Percentiles rank a stretch among this genome's conserved stretches.
Conservation (phyloP, 1,140 invertebrate species). For the Drosophila obscura region DNA sequence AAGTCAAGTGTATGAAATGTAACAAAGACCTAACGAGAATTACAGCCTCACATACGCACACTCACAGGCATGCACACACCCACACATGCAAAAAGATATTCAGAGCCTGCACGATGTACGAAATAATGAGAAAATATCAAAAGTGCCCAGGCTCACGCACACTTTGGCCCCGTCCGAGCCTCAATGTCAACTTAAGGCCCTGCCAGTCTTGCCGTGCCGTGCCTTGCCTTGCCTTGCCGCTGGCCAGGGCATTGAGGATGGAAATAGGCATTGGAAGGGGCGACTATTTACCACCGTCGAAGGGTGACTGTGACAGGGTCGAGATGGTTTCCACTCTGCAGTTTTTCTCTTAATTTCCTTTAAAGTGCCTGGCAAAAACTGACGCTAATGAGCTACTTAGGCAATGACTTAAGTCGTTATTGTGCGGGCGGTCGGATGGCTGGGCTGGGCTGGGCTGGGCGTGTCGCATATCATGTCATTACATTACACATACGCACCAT, state of each 20-base stretch:
- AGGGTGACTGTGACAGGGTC: too few species aligned
- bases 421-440: constrained; percentile 30
- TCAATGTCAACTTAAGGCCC: constrained; percentile 79
- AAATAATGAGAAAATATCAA: constrained; percentile 82
- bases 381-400: constrained; percentile 82
- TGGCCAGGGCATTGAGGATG: constrained; percentile 53
- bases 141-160: constrained; percentile 60
- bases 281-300: too few species aligned
- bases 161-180: constrained; percentile 33
- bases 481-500: constrained; percentile 70
- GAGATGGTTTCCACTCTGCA: background rate
- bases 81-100: background rate
- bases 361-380: constrained; percentile 57
- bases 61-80: background rate
- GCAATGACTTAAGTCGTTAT: constrained; percentile 78
- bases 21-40: constrained; percentile 81
- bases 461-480: constrained; percentile 59
- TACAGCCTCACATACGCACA: constrained; percentile 50
- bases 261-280: constrained; percentile 7
- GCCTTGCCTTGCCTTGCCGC: constrained; percentile 19
- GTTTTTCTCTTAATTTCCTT: constrained; percentile 37
- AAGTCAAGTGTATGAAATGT: constrained; percentile 82
- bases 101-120: constrained; percentile 30
- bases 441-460: too few species aligned
- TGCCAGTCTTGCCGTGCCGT: constrained; percentile 42